Base-by-base conservation (phyloP, 2,888 invertebrate species). In the Plagiodera versicolora region DNA sequence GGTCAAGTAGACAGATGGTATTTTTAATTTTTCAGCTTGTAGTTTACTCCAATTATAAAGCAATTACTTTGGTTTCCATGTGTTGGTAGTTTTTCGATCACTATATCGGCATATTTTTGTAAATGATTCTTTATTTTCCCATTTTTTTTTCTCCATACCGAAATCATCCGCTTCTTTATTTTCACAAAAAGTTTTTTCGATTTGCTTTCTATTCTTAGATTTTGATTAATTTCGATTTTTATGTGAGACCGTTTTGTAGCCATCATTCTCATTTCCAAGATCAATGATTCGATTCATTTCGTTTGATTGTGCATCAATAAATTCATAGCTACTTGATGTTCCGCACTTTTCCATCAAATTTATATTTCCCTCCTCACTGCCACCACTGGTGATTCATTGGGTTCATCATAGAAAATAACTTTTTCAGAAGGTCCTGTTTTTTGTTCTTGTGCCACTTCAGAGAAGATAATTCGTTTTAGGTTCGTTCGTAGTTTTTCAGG, bases 61-160 rank as follows among this genome's bases (percentile, higher is more conserved):
- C n/a, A n/a, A n/a, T n/a, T n/a, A n/a, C n/a, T n/a, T n/a, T n/a
- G n/a, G n/a, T n/a, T n/a, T n/a, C 18, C 39, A 19, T 44, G 9
- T 19, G 53, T 53, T 35, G 35, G 53, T 1, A 53, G 53, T 39
- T 44, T 39, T 14, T 53, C 39, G n/a, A 53, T 11, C 1, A 53
- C 44, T 18, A 53, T 39, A 39, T 53, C 53, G 8, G 32, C 16
- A 11, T 51, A 9, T 48, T 19, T 18, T 24, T 24, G 1, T 24
- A 24, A 18, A 24, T 24, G 24, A 5, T 48, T 48, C 11, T 20
- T 19, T 9, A 48, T 4, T 20, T 48, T 48, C 24, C 18, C 47
- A 47, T 19, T 1, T 11, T 18, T 47, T 47, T 18, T 47, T 47
- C 18, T 47, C 18, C 47, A 47, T 24, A n/a, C 48, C 24, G 24